Evolutionary conservation across 2,113 vertebrate species (phyloP), one percentile per base, ranked within the genome.

Genomic region (Odobenus rosmarus): DNA sequence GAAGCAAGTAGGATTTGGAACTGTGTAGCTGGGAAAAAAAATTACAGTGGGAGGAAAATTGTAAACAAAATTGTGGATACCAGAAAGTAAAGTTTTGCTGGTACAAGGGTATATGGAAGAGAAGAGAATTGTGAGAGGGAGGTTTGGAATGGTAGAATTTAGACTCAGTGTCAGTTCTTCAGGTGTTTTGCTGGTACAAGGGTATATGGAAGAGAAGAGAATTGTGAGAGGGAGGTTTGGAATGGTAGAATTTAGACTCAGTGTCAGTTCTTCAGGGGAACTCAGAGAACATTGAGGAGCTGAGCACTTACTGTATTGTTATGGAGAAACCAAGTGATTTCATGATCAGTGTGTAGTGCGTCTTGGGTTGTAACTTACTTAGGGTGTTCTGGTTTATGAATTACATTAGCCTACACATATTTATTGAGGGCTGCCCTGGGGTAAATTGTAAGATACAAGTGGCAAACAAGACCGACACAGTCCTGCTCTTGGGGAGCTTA

Each of bases 1-100:
- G 79, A 88, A 42, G 67, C 23, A 67, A 86, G 71, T 39, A 82
- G 86, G 33, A 36, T 88, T 95, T 95, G 92, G 95, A 97, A 85
- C 42, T 94, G 0, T 72, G 57, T 51, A 53, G 7, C 31, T 74
- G 79, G 16, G 28, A 4, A 51, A 90, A 57, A 82, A 82, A 80
- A 90, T 51, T 92, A 26, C 72, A 96, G 33, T 86, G 77, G 39
- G 77, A 96, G 15, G 16, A 87, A 96, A 33, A 55, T 61, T 89
- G 15, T 79, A 96, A 59, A 53, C 57, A 81, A 46, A 92, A 85
- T 67, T 57, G 18, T 88, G 36, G 87, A 96, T 28, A n/a, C 36
- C 31, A 51, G 89, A 83, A 90, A 74, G 31, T 76, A 42, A 82
- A 94, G 53, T 89, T 80, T 98, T 96, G 31, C 46, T 67, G 46